These are phyloP conservation scores for Leucoraja erinaceus DNA, from an alignment of 2,113 vertebrate species.

Conservation along the genomic window DNA sequence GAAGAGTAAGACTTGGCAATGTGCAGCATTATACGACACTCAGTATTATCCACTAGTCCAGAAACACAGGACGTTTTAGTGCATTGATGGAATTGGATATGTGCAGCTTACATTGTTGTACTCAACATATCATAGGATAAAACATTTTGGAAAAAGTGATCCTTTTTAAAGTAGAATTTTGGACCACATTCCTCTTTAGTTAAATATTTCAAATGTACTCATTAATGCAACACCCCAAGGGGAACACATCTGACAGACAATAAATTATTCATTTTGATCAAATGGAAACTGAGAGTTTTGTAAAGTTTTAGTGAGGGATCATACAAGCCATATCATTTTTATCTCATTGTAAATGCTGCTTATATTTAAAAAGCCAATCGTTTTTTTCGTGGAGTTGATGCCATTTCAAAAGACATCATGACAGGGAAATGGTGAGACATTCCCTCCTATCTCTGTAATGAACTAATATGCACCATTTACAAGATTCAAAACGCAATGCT, in stretches of 20 bases:
- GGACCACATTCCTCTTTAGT: neutral
- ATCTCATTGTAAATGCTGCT: neutral
- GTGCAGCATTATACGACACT: neutral
- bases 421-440: neutral
- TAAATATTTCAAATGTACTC: neutral
- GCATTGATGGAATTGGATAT: neutral
- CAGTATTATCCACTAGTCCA: neutral
- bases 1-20: neutral
- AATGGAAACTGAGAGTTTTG: neutral
- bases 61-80: neutral
- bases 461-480: neutral
- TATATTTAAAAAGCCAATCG: neutral
- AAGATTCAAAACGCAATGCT: neutral
- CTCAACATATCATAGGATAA: neutral
- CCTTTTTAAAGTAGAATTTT: neutral
- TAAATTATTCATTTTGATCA: neutral
- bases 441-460: neutral
- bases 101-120: neutral
- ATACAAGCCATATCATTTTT: neutral
- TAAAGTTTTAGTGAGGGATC: neutral
- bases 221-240: neutral
- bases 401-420: conserved; percentile 8
- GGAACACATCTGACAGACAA: neutral
- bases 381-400: conserved; percentile 37
- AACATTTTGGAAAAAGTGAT: neutral